phyloP scores from a whole-genome alignment of 2,113 vertebrate genomes.

The Tachycineta bicolor region DNA sequence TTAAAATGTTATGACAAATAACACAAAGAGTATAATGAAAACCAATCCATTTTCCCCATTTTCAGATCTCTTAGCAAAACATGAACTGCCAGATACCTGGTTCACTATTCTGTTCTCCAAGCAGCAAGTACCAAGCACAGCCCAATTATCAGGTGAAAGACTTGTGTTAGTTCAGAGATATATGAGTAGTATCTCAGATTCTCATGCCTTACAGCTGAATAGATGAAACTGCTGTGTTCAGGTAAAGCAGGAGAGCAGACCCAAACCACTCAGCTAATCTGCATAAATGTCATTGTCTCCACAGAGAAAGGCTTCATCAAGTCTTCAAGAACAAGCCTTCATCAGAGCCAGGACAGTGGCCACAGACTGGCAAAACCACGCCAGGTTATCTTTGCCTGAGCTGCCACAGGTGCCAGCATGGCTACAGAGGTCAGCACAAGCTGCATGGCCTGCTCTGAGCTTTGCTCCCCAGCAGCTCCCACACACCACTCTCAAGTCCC shows the following conservation, averaged over 20 bases:
- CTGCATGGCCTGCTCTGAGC: not conserved
- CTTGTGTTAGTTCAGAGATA: not conserved
- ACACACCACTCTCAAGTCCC: fast-evolving
- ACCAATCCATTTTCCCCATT: not conserved
- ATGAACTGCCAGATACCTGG: not conserved
- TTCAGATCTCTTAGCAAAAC: not conserved
- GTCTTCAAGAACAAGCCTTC: not conserved
- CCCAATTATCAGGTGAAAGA: not conserved
- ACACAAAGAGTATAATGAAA: not conserved
- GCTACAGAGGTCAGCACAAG: not conserved
- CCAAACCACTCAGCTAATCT: not conserved
- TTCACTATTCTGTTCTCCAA: not conserved
- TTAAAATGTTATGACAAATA: not conserved
- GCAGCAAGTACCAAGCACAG: not conserved
- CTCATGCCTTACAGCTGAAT: not conserved
- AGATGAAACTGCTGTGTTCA: not conserved
- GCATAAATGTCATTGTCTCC: not conserved
- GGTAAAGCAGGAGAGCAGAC: not conserved
- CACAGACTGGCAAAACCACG: not conserved
- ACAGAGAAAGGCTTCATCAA: fast-evolving
- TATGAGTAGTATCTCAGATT: fast-evolving
- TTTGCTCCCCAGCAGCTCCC: not conserved
- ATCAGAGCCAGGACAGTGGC: fast-evolving
- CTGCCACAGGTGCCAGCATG: fast-evolving
- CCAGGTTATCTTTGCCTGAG: not conserved